Evolutionary conservation across 2,888 invertebrate genomes (phyloP), one percentile per base, ranked within the genome.

Genomic region (Cephus sareptanus): DNA sequence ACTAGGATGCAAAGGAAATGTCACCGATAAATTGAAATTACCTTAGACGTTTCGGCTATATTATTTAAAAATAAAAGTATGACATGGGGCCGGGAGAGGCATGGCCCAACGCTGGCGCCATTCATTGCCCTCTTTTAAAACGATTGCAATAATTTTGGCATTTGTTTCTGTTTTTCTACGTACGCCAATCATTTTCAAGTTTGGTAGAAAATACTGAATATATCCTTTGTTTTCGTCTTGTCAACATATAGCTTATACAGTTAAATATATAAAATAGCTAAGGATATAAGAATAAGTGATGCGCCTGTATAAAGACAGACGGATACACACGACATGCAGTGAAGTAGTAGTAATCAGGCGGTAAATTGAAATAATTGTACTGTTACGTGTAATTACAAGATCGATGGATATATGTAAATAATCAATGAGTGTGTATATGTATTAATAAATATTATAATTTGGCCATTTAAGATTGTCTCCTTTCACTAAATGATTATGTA

Each of bases 101-200:
- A 89, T 88, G 87, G 85, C 86, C 85, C 86, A 85, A 85, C 80
- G 82, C 84, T 83, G 81, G 80, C 79, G 85, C 84, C 87, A 87
- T 85, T 86, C 82, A 84, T 84, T 79, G 79, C 81, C 69, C 76
- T 83, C 81, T 80, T 81, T 79, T 71, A 23, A 56, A 56, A 56
- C 56, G 56, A 56, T 56, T 15, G 56, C 23, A 56, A 56, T 23
- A 56, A 56, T 56, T 23, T 56, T 1, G 56, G 56, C 56, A 56
- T 56, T 56, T 56, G 56, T 56, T 56, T 56, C 4, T 56, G 56
- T 56, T 56, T 56, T 56, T 56, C 23, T 23, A 23, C 15, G 23
- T 56, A 23, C 56, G 56, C 56, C 56, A 56, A 56, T 56, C 56
- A 56, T 56, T 56, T 56, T 56, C 23, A 56, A 23, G 56, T 15